Base-by-base conservation (phyloP, 2,888 invertebrate genomes). In the Pammene aurita region DNA sequence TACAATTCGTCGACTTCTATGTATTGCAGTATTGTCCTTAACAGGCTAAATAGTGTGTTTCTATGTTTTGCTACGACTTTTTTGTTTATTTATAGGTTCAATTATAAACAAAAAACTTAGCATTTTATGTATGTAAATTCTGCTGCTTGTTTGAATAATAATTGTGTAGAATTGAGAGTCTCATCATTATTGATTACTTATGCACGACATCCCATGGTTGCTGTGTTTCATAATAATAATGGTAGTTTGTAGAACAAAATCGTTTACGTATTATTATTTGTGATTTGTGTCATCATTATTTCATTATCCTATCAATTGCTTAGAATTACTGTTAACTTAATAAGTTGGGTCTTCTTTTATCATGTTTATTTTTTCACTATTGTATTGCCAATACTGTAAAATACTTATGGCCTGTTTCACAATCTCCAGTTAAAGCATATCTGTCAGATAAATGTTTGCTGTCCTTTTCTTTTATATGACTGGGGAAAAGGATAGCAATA, bases 21-120 rank as follows among this genome's bases (percentile, higher is more conserved):
- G 11, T 52, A 38, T 18, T 50, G 13, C 16, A 48, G 16, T 41
- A 13, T 50, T 52, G 52, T 66, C 44, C 42, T 34, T 63, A 60
- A 66, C 58, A 18, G 18, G 41, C 16, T 56, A 61, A 60, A 44
- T 26, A 18, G 55, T 41, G 50, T 63, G 10, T 57, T 60, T 26
- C 50, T 13, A 26, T 55, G 52, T 67, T 56, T 61, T 67, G 38
- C n/a, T 38, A 6, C 41, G 26, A 26, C n/a, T 54, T 61, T 52
- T 61, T 61, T 55, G 14, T 48, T 34, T 52, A 44, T 42, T 13
- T 41, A 16, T 60, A 44, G 16, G 16, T 54, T 16, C 11, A 18
- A 52, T 9, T 4, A n/a, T n/a, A n/a, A n/a, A n/a, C n/a, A 38
- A 57, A 35, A 65, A 56, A 18, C 26, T n/a, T 34, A 35, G 16